These are phyloP conservation scores for Aphelinus certus DNA, from an alignment of 1,140 invertebrate species.

Conservation along the genomic window DNA sequence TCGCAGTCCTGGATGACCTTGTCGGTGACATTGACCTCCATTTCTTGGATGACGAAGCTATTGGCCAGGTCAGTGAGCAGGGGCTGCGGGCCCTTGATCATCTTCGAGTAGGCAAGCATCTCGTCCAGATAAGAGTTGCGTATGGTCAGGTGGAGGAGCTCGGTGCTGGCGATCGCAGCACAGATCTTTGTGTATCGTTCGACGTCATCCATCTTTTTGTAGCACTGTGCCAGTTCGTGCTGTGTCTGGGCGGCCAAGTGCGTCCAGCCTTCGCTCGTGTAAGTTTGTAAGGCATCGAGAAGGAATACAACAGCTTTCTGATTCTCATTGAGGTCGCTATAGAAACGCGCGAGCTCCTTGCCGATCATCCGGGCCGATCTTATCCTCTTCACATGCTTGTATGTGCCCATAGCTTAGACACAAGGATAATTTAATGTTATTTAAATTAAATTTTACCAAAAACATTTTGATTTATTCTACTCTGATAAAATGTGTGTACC, in stretches of 20 bases:
- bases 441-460: too few relatives aligned
- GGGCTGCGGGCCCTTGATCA: conserved; percentile 62
- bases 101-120: conserved; percentile 75
- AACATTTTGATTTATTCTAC: too few relatives aligned
- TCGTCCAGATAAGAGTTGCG: conserved; percentile 81
- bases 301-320: conserved; percentile 90
- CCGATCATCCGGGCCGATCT: conserved; percentile 88
- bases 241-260: conserved; percentile 83
- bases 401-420: conserved; percentile 86
- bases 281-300: conserved; percentile 85
- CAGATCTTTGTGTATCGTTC: conserved; percentile 79
- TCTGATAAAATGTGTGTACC: too few relatives aligned
- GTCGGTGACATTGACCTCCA: conserved; percentile 65
- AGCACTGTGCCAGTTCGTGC: conserved; percentile 86
- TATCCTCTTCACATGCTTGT: conserved; percentile 91
- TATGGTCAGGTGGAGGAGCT: conserved; percentile 77
- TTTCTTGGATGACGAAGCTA: conserved; percentile 63
- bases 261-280: conserved; percentile 87
- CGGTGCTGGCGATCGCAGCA: conserved; percentile 79
- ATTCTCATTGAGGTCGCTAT: conserved; percentile 85
- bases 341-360: conserved; percentile 88
- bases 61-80: conserved; percentile 57
- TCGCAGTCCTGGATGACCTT: conserved; percentile 69
- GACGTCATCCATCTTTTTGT: conserved; percentile 79
- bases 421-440: too few relatives aligned